Conservation (phyloP, 2,888 invertebrate genomes). For the Pyrochroa serraticornis region DNA sequence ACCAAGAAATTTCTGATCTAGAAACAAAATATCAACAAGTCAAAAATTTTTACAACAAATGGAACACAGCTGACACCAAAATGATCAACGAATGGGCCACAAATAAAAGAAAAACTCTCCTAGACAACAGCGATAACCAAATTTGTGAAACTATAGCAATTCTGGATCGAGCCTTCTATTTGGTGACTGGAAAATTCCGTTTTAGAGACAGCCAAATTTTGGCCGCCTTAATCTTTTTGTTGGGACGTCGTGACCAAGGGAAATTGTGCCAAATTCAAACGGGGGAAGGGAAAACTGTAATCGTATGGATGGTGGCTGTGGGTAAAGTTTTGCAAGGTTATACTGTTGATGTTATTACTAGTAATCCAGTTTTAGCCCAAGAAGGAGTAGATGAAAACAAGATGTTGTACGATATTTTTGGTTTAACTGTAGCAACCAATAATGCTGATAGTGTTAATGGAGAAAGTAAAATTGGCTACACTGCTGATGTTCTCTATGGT, state of each 20-base stretch:
- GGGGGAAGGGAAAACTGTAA: constrained; percentile 27
- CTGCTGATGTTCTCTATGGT: constrained; percentile 20
- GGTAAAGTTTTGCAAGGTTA: constrained; percentile 11
- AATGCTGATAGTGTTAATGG: not conserved
- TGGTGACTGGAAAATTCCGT: constrained; percentile 1
- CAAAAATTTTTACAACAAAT: not conserved
- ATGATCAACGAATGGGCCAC: constrained; percentile 1
- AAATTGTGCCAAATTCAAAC: constrained; percentile 19
- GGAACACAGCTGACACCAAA: not conserved
- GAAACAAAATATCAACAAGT: constrained; percentile 2
- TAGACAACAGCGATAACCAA: not conserved
- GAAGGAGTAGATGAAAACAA: constrained; percentile 2
- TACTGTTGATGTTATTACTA: constrained; percentile 24
- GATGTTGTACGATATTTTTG: constrained; percentile 11
- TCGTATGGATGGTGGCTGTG: constrained; percentile 14
- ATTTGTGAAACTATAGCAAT: constrained; percentile 11
- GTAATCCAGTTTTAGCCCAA: constrained; percentile 8
- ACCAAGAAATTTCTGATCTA: not conserved
- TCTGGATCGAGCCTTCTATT: constrained; percentile 3
- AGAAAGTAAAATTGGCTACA: constrained; percentile 9
- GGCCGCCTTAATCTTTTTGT: constrained; percentile 6
- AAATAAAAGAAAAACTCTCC: not conserved
- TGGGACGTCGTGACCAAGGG: constrained; percentile 1
- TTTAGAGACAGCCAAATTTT: constrained; percentile 11
- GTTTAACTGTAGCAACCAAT: constrained; percentile 12